A percentile compares a stretch with the other conserved stretches of the same genome.
phyloP scores from a whole-genome alignment of 2,113 vertebrate species.

The Dicentrarchus labrax region DNA sequence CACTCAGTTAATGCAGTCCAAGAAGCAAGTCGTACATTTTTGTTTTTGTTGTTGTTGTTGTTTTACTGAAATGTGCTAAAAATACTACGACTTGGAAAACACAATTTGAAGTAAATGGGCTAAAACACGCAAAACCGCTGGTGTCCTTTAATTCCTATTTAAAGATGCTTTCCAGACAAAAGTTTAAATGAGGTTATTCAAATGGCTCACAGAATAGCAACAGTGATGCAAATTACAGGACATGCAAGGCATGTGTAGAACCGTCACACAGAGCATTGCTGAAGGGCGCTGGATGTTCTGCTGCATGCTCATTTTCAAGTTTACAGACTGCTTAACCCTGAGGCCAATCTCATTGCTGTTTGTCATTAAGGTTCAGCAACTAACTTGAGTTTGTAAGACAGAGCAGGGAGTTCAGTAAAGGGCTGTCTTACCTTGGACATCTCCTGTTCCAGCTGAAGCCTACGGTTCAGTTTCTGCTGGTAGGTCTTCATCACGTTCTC shows the following conservation, averaged over 20 bases:
- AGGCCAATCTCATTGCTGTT: background rate
- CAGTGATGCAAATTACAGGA: background rate
- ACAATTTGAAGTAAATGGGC: background rate
- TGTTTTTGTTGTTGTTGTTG: too few relatives aligned
- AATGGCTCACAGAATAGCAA: background rate
- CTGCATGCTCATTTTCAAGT: background rate
- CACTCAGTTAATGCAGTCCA: background rate
- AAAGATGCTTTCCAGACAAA: background rate
- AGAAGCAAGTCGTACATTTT: too few relatives aligned
- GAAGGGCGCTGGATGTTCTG: too few relatives aligned
- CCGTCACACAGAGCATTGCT: too few relatives aligned
- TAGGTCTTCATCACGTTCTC: constrained; percentile 98
- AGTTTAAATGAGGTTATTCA: background rate
- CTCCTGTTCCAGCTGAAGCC: constrained; percentile 96
- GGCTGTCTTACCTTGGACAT: constrained; percentile 92
- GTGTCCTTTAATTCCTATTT: background rate
- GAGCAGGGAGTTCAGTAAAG: background rate
- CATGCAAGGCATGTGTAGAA: background rate
- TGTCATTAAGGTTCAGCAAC: background rate
- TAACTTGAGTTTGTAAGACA: background rate
- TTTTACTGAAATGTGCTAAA: background rate
- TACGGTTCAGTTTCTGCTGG: constrained; percentile 96
- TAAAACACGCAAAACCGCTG: background rate
- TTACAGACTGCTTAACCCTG: background rate
- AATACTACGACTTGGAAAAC: background rate